Conservation (phyloP, 2,797 vertebrate species). For the Siniperca undulata region DNA sequence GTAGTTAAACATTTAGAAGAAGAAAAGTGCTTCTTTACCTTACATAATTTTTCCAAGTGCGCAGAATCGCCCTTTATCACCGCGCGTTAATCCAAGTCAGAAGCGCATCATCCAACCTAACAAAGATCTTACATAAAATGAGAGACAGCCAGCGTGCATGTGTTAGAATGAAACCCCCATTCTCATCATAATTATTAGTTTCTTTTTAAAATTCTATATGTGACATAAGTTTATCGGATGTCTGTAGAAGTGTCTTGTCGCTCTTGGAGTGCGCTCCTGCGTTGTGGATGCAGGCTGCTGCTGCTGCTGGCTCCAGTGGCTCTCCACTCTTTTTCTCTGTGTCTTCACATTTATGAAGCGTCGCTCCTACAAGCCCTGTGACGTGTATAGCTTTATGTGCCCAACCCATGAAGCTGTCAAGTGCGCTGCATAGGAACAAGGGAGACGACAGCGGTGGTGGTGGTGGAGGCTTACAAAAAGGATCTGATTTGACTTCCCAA, state of each 20-base stretch:
- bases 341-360: constrained; percentile 84
- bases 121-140: constrained; percentile 46
- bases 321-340: constrained; percentile 62
- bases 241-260: constrained; percentile 33
- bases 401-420: constrained; percentile 72
- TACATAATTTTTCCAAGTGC: constrained; percentile 85
- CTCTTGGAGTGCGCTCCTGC: constrained; percentile 61
- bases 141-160: constrained; percentile 23
- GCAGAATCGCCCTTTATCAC: constrained; percentile 74
- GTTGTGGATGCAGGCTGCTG: constrained; percentile 52
- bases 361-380: constrained; percentile 75
- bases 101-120: constrained; percentile 67
- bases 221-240: constrained; percentile 43
- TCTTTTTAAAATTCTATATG: constrained; percentile 1
- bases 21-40: constrained; percentile 78
- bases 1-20: neutral
- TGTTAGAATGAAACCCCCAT: constrained; percentile 11
- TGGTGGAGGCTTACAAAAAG: constrained; percentile 32
- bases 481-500: constrained; percentile 56
- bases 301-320: constrained; percentile 51
- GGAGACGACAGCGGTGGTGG: constrained; percentile 33
- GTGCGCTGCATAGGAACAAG: constrained; percentile 56
- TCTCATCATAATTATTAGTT: neutral
- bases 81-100: constrained; percentile 81
- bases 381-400: constrained; percentile 78